phyloP scores from a whole-genome alignment of 2,797 vertebrate genomes.

The Aphelocoma californica region DNA sequence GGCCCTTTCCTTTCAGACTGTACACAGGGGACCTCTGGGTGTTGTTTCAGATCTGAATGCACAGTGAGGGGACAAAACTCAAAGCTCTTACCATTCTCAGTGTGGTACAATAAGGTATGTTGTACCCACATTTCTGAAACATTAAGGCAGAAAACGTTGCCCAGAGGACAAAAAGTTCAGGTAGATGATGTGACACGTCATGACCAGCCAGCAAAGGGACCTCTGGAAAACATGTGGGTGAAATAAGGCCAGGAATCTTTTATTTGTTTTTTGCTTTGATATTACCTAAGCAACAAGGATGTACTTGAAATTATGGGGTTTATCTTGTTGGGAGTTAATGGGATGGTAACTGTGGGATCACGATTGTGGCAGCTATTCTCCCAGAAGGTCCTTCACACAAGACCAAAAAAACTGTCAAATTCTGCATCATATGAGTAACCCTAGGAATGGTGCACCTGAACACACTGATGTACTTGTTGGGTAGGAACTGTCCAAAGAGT shows the following conservation, averaged over 20 bases:
- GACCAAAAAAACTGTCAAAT: not conserved
- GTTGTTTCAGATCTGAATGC: not conserved
- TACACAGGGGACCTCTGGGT: rapidly evolving
- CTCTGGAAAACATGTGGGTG: not conserved
- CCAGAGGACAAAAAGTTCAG: not conserved
- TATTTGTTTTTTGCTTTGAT: not conserved
- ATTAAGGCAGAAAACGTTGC: not conserved
- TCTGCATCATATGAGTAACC: not conserved
- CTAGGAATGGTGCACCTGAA: not conserved
- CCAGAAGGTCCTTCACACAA: not conserved
- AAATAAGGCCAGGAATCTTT: not conserved
- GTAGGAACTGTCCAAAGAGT: not conserved
- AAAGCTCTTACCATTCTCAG: not conserved
- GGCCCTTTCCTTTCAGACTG: not conserved
- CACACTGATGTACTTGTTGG: not conserved
- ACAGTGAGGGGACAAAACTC: not conserved
- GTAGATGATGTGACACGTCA: rapidly evolving
- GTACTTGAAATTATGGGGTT: not conserved
- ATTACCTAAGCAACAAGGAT: not conserved
- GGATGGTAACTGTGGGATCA: not conserved
- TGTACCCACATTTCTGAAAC: not conserved
- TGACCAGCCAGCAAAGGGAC: not conserved
- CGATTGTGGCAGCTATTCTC: not conserved
- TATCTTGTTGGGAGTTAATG: not conserved
- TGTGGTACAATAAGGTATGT: not conserved